Conservation (phyloP, 2,113 vertebrate species). For the Anhinga rufa region DNA sequence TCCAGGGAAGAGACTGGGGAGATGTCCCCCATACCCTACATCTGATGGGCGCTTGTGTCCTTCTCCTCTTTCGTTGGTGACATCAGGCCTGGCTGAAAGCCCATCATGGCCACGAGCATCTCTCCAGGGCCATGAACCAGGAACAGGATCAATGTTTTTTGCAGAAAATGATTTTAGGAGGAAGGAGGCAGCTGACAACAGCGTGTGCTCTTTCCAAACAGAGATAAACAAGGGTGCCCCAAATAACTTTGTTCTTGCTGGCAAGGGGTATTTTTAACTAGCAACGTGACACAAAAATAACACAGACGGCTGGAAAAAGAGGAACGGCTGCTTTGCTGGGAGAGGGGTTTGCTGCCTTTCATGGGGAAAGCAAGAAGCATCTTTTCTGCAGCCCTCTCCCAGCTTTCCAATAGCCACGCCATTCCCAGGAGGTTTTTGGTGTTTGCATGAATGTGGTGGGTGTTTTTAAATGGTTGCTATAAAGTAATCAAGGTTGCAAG, state of each 20-base stretch:
- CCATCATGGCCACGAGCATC: background rate
- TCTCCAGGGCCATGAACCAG: background rate
- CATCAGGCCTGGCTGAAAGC: background rate
- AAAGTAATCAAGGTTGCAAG: background rate
- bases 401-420: background rate
- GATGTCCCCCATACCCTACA: background rate
- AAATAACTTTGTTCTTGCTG: slow-evolving; percentile 41
- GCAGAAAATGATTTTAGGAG: background rate
- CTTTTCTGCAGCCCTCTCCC: background rate
- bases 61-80: background rate
- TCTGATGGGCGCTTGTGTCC: background rate
- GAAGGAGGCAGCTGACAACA: background rate
- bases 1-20: background rate
- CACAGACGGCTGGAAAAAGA: background rate
- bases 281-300: background rate
- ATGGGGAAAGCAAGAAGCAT: background rate
- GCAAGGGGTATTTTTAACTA: slow-evolving; percentile 34
- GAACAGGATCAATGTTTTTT: background rate
- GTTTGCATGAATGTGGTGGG: background rate
- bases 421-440: background rate
- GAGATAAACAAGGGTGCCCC: slow-evolving; percentile 51
- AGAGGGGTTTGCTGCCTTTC: background rate
- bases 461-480: slow-evolving; percentile 1
- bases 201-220: background rate
- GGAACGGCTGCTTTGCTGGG: background rate